Conservation (phyloP, 2,888 invertebrate species). For the Antheraea assamensis region DNA sequence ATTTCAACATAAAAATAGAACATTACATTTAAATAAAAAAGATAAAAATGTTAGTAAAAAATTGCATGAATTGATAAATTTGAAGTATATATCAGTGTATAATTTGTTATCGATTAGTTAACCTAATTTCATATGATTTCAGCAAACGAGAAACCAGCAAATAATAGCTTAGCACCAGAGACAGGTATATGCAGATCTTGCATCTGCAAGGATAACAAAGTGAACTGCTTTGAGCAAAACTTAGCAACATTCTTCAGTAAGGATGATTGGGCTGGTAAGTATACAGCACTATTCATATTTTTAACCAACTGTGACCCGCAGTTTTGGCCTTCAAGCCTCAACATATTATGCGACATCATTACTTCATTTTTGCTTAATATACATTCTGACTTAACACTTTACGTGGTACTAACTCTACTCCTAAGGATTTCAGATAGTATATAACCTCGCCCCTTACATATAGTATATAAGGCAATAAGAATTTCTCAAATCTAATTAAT, state of each 20-base stretch:
- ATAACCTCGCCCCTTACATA: too few relatives aligned
- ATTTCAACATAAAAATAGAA: too few relatives aligned
- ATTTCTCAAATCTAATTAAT: too few relatives aligned
- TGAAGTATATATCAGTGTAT: not conserved
- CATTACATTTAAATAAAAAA: not conserved
- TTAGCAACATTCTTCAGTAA: constrained; percentile 76
- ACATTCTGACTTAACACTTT: too few relatives aligned
- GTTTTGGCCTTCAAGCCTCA: not conserved
- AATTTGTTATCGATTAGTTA: constrained; percentile 35
- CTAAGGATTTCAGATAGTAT: too few relatives aligned
- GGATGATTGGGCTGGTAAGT: constrained; percentile 80
- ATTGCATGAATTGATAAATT: not conserved
- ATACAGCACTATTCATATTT: not conserved
- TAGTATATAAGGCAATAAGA: too few relatives aligned
- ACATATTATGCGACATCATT: too few relatives aligned
- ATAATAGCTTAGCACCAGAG: constrained; percentile 40
- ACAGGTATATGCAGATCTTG: constrained; percentile 81
- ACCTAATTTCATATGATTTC: constrained; percentile 18
- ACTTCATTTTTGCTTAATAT: too few relatives aligned
- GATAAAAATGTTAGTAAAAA: not conserved
- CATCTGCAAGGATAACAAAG: constrained; percentile 68
- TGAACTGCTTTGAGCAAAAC: constrained; percentile 80
- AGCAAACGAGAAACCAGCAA: constrained; percentile 25
- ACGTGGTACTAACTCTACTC: too few relatives aligned
- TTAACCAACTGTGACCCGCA: not conserved